Conservation (phyloP, 2,888 invertebrate genomes). For the Steinernema carpocapsae region DNA sequence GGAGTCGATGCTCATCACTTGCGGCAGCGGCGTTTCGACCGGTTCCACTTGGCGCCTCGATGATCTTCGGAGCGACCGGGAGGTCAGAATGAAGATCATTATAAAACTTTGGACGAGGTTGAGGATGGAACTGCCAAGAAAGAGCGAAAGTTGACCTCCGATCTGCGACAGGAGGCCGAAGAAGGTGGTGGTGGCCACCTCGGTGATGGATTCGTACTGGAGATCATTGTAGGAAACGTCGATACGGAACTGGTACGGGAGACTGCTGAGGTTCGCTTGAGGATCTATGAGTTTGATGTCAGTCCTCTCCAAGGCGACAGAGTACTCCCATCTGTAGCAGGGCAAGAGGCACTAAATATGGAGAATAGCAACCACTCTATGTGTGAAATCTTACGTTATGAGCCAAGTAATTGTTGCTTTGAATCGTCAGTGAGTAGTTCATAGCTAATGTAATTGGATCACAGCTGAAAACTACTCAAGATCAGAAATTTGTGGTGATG, state of each 20-base stretch:
- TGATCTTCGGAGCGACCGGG: not conserved
- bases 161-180: conserved; percentile 43
- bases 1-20: not conserved
- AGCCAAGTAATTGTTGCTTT: conserved; percentile 41
- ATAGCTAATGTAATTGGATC: conserved; percentile 38
- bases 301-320: conserved; percentile 37
- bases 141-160: conserved; percentile 47
- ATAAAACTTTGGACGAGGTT: conserved; percentile 45
- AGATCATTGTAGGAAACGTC: conserved; percentile 49
- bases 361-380: not conserved
- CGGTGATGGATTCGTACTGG: conserved; percentile 48
- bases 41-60: conserved; percentile 7
- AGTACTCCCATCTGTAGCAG: conserved; percentile 46
- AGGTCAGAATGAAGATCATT: conserved; percentile 43
- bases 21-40: not conserved
- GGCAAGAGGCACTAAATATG: conserved; percentile 40
- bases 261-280: conserved; percentile 14
- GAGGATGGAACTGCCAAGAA: conserved; percentile 47
- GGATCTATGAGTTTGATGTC: conserved; percentile 37
- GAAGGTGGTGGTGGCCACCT: conserved; percentile 46
- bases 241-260: conserved; percentile 42
- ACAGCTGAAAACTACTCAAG: conserved; percentile 32
- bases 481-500: too few species aligned
- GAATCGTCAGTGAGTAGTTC: conserved; percentile 40
- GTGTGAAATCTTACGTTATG: conserved; percentile 36